A percentile compares a stretch with the other conserved stretches of the same genome.
Conservation (phyloP, 2,888 invertebrate species). For the Netelia inedita region DNA sequence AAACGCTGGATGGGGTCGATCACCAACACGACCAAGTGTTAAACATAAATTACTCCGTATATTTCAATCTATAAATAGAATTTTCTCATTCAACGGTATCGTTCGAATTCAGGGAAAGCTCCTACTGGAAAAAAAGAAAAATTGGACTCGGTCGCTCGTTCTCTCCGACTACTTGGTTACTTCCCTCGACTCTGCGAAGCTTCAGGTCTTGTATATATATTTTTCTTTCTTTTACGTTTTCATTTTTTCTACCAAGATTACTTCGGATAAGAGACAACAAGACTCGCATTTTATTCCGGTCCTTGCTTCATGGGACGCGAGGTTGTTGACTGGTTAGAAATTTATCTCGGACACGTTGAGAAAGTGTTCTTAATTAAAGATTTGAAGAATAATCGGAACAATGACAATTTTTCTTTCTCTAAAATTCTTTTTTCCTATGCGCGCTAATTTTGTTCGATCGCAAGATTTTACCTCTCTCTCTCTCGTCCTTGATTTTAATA, state of each 20-base stretch:
- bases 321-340: conserved; percentile 31
- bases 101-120: conserved; percentile 37
- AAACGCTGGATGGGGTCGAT: conserved; percentile 34
- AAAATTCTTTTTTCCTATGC: neutral
- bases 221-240: conserved; percentile 3
- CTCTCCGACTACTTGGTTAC: neutral
- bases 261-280: conserved; percentile 33
- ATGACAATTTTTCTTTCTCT: neutral
- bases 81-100: conserved; percentile 38
- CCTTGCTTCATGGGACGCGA: neutral
- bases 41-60: conserved; percentile 42
- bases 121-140: conserved; percentile 13
- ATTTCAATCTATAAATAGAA: conserved; percentile 55
- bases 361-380: no score
- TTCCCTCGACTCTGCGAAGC: conserved; percentile 37
- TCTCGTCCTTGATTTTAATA: conserved; percentile 3
- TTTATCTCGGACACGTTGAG: neutral
- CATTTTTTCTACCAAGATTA: conserved; percentile 16
- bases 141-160: neutral
- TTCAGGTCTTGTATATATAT: neutral
- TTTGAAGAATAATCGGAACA: no score
- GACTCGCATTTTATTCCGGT: conserved; percentile 20
- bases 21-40: conserved; percentile 51
- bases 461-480: conserved; percentile 4
- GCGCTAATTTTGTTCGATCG: neutral